Base-by-base conservation (phyloP, 2,888 invertebrate species). In the Apotomis turbidana region DNA sequence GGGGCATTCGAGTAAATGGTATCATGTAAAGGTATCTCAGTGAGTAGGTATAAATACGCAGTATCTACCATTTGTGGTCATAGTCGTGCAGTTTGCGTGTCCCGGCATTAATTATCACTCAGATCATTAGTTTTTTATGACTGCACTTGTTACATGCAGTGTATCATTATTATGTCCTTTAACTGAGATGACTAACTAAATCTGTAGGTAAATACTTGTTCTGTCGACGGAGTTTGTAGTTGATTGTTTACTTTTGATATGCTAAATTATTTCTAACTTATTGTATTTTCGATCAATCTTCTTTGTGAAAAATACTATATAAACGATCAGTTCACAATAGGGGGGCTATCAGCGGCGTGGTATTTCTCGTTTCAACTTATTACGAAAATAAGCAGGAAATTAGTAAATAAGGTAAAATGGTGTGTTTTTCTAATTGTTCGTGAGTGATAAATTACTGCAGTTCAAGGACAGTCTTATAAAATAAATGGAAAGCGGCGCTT, bases 381-480 rank as follows among this genome's bases (percentile, higher is more conserved):
- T 71, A 58, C 61, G 57, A 67, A 72, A 67, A 59, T 60, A 67
- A 68, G 15, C 74, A 70, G 69, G 71, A 70, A 73, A 67, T 72
- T 66, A 38, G 36, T 74, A n/a, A n/a, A 57, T 44, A 55, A 72
- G 58, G 46, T 49, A 52, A 55, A 73, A 72, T 70, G 54, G 58
- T 62, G 67, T 70, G 13, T 73, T 68, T 62, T 74, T 77, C 74
- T 75, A 72, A 73, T 74, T 76, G 75, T 76, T 74, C 73, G 72
- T 74, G 75, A 76, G 72, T 59, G 55, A 77, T 74, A 75, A 74
- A 76, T 73, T 79, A 78, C 59, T 70, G 76, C 79, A 77, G 81
- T 85, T 86, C 87, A 90, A 85, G 88, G 90, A 75, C 76, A 55
- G 73, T 52, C 77, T 77, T 79, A 77, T 79, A 80, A 77, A 83